phyloP scores from a whole-genome alignment of 2,888 invertebrate genomes.

The Lamellibrachia satsuma region DNA sequence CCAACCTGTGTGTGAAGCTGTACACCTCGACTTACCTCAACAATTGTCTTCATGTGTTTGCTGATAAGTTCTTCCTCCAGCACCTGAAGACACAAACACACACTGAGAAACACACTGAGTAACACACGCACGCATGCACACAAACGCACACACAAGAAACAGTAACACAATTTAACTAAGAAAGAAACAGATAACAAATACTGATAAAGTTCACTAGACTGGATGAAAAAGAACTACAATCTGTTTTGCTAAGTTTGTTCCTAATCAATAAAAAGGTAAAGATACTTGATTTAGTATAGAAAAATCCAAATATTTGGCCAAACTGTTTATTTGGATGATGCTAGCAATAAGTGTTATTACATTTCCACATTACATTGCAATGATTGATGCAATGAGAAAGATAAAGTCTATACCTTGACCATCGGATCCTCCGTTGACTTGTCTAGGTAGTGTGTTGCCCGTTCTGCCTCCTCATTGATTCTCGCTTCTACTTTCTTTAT shows the following conservation, averaged over 20 bases:
- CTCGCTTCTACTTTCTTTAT: constrained; percentile 98
- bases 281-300: too few species aligned
- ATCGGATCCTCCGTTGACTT: constrained; percentile 95
- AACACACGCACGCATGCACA: not conserved
- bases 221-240: too few species aligned
- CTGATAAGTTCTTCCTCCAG: constrained; percentile 98
- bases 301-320: too few species aligned
- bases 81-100: constrained; percentile 65
- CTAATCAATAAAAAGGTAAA: too few species aligned
- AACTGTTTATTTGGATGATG: too few species aligned
- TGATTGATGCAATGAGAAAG: not conserved
- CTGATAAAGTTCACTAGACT: too few species aligned
- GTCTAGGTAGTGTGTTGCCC: constrained; percentile 97
- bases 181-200: too few species aligned
- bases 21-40: constrained; percentile 68
- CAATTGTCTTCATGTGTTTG: constrained; percentile 97
- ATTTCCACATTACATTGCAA: too few species aligned
- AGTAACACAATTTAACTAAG: not conserved
- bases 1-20: too few species aligned
- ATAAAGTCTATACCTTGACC: constrained; percentile 74
- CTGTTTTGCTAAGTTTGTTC: too few species aligned
- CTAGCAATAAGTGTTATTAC: too few species aligned
- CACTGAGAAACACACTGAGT: not conserved
- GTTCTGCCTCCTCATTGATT: constrained; percentile 95
- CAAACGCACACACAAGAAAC: not conserved